Conservation (phyloP, 2,888 invertebrate species). For the Prostheceraeus crozeri region DNA sequence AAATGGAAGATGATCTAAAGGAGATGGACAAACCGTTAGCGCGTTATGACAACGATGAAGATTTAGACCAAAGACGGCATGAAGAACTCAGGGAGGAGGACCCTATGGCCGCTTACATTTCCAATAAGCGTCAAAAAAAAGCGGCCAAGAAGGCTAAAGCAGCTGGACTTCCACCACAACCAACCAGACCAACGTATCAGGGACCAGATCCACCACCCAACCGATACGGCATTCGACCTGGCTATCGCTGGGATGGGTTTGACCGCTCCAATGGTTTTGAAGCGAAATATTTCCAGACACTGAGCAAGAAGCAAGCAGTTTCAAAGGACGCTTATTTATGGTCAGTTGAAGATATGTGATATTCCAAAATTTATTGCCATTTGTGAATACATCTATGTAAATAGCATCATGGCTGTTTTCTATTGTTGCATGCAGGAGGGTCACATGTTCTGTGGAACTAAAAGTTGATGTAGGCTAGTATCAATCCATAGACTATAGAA, state of each 20-base stretch:
- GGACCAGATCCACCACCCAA: conserved; percentile 78
- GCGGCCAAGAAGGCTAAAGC: background rate
- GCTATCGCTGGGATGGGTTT: conserved; percentile 96
- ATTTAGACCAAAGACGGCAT: too few species aligned
- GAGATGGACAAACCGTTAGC: conserved; percentile 31
- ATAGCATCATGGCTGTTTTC: too few species aligned
- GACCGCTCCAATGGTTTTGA: conserved; percentile 94
- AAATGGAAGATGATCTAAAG: conserved; percentile 26
- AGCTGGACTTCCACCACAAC: too few species aligned
- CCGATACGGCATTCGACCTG: conserved; percentile 80
- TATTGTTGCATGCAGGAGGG: too few species aligned
- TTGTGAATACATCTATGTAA: too few species aligned
- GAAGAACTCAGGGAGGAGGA: conserved; percentile 15
- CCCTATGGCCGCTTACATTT: conserved; percentile 30
- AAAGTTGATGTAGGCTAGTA: too few species aligned
- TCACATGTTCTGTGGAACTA: too few species aligned
- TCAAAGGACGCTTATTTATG: conserved; percentile 84
- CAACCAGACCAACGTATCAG: conserved; percentile 65
- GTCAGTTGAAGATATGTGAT: conserved; percentile 84
- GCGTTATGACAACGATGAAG: conserved; percentile 36
- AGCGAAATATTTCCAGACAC: conserved; percentile 66
- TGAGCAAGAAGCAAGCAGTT: conserved; percentile 62
- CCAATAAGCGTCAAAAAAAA: conserved; percentile 16
- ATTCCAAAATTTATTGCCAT: too few species aligned
- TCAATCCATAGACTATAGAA: too few species aligned